Evolutionary conservation across 2,113 vertebrate species (phyloP).

Genomic region (Rhinolophus sinicus): DNA sequence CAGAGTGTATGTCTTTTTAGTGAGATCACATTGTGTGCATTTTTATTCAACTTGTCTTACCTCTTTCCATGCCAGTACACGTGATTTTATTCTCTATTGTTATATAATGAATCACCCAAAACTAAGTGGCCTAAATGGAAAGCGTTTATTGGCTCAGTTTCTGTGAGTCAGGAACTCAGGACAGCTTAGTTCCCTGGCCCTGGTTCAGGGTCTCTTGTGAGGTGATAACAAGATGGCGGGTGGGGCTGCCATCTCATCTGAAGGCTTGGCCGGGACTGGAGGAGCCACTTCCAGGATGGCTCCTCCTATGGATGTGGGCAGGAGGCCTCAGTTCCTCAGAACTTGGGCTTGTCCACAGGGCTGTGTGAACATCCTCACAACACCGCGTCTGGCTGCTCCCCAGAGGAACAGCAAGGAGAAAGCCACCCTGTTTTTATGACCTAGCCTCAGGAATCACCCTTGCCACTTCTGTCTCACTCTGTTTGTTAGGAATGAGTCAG

Average conservation of each 20-base stretch:
- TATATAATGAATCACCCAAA: not conserved
- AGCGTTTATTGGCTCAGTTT: not conserved
- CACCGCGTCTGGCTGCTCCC: not conserved
- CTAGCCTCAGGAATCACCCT: not conserved
- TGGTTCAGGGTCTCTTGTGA: not conserved
- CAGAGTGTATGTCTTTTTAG: fast-evolving
- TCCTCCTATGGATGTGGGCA: not conserved
- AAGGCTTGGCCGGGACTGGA: not conserved
- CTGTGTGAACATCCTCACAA: not conserved
- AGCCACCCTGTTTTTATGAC: not conserved
- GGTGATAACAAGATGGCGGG: not conserved
- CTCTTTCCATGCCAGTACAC: fast-evolving
- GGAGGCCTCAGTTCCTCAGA: not conserved
- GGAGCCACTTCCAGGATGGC: not conserved
- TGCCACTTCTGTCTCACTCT: not conserved
- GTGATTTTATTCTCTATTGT: not conserved
- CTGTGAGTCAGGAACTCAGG: not conserved
- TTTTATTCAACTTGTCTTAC: not conserved
- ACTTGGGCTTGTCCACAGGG: not conserved
- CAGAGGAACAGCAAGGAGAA: not conserved
- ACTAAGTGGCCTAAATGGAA: not conserved
- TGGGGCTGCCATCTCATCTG: not conserved
- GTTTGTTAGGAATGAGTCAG: not conserved
- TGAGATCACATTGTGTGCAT: not conserved
- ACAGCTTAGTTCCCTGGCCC: not conserved